Evolutionary conservation across 2,797 vertebrate genomes (phyloP), one percentile per base, ranked within the genome.

Genomic region (Prionace glauca): DNA sequence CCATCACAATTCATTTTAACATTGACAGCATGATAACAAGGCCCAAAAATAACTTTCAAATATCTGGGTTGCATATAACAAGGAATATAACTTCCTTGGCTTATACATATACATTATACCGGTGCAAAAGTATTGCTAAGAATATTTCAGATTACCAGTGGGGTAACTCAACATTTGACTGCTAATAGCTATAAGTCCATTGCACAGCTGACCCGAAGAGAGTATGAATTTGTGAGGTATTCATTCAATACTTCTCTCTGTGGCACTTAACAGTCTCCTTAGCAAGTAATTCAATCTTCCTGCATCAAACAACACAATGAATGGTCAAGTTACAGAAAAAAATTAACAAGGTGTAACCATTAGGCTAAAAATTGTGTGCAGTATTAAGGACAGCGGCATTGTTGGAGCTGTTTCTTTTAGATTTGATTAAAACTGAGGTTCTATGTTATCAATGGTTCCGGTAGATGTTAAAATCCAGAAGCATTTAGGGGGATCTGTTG

Each of bases 1-100:
- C 95, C 36, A 95, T 95, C 95, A 95, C 69, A 84, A 56, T 36
- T 95, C 56, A 86, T 60, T 81, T 95, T 90, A 90, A 90, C 56
- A 36, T 93, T 93, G 65, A 20, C 91, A 69, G 41, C 11, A 41
- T 8, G n/a, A 71, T 24, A 71, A 71, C 18, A n/a, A 45, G 18
- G 8, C 91, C 24, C 91, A 67, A 62, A 56, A 90, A 71, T 93
- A 71, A 41, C 65, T 41, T 92, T 45, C 36, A 71, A 94, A 11
- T 90, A 62, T 90, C 60, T 7, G 1, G 11, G n/a, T 71, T 71
- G 1, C 26, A 71, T 22, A 45, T 32, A 50, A 36, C 26, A 72
- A 41, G 41, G 41, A 11, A 20, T 69, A 72, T 10, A 45, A 71
- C 20, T 69, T 56, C 26, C 50, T 24, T 45, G 22, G 65, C 67